Evolutionary conservation across 2,888 invertebrate species (phyloP).

Genomic region (Polydrusus cervinus): DNA sequence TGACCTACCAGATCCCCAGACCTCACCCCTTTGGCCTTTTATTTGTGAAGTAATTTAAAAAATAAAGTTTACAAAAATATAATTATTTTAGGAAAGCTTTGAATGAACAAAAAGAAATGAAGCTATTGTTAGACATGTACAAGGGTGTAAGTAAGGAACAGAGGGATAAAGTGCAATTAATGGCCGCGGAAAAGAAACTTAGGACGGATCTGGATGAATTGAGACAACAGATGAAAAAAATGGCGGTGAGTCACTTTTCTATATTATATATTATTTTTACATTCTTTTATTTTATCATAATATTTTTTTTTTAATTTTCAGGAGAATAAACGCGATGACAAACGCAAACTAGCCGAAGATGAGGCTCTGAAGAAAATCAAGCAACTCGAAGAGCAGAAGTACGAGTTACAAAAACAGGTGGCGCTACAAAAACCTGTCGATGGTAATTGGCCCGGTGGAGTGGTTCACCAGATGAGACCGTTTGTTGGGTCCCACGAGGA

Average conservation of each 20-base stretch:
- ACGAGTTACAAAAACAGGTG: constrained; percentile 92
- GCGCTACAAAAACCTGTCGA: constrained; percentile 86
- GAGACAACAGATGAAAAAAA: constrained; percentile 88
- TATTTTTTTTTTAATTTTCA: constrained; percentile 67
- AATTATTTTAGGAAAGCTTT: constrained; percentile 82
- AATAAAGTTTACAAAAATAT: background rate
- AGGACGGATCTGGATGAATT: constrained; percentile 93
- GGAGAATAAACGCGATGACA: constrained; percentile 93
- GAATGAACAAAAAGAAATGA: constrained; percentile 96
- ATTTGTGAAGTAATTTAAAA: too few species aligned
- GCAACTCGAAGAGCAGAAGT: constrained; percentile 94
- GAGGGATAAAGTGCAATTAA: constrained; percentile 95
- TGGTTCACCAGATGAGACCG: constrained; percentile 72
- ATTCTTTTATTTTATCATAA: too few species aligned
- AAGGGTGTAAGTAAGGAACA: constrained; percentile 98
- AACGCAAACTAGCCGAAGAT: constrained; percentile 93
- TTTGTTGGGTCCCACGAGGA: constrained; percentile 90
- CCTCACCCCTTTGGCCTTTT: too few species aligned
- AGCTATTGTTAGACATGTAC: constrained; percentile 95
- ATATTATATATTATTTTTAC: too few species aligned
- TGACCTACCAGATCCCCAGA: too few species aligned
- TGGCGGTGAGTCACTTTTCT: constrained; percentile 75
- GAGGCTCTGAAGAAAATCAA: constrained; percentile 96
- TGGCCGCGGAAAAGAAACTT: constrained; percentile 95
- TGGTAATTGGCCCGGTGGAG: constrained; percentile 69